A percentile compares a stretch with the other conserved stretches of the same genome.
Conservation (phyloP, 2,888 invertebrate species). For the Melieria omissa region DNA sequence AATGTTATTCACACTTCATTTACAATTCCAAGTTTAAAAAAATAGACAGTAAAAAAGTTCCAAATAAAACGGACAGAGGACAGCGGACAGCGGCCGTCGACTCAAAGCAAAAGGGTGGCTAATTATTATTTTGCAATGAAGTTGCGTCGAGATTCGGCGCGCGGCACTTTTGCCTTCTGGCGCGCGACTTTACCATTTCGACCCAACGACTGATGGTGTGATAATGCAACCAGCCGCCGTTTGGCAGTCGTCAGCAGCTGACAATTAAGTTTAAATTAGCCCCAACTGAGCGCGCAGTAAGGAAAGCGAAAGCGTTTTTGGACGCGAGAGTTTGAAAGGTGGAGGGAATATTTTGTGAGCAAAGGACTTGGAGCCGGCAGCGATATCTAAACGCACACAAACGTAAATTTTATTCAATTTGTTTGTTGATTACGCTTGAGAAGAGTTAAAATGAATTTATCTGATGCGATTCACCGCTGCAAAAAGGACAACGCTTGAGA, state of each 20-base stretch:
- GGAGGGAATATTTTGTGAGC: no score
- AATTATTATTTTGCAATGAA: slow-evolving; percentile 29
- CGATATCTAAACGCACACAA: no score
- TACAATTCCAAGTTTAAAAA: slow-evolving; percentile 14
- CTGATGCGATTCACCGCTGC: no score
- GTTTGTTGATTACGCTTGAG: no score
- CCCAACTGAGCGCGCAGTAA: neutral
- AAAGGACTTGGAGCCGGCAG: no score
- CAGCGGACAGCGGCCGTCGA: neutral
- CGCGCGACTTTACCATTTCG: neutral
- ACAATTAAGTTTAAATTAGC: slow-evolving; percentile 25
- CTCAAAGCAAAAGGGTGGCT: slow-evolving; percentile 11
- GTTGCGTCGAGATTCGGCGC: slow-evolving; percentile 10
- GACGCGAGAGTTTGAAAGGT: no score
- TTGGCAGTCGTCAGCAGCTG: neutral
- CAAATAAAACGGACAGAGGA: neutral
- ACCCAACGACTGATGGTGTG: neutral
- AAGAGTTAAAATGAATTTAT: no score
- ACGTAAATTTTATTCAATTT: no score
- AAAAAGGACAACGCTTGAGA: no score
- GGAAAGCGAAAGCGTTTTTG: no score
- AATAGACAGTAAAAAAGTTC: neutral
- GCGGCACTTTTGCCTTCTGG: neutral
- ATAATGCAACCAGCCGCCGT: no score
- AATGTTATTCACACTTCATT: slow-evolving; percentile 39